Evolutionary conservation across 2,113 vertebrate species (phyloP).

Genomic region (Irena cyanogastra): DNA sequence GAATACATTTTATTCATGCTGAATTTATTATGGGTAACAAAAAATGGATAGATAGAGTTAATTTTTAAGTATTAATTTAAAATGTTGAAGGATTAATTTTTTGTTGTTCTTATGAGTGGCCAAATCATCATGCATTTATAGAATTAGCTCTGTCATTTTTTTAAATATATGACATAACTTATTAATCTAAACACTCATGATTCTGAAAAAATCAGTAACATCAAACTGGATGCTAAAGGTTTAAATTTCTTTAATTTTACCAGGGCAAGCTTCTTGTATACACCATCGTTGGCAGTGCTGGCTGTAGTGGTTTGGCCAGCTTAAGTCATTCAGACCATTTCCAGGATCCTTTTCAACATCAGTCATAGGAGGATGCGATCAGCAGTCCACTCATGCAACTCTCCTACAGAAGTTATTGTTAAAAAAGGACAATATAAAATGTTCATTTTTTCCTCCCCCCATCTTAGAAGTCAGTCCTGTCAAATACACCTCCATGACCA

Average conservation of each 20-base stretch:
- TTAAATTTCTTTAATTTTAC: background rate
- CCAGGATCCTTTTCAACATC: background rate
- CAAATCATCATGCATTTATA: background rate
- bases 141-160: background rate
- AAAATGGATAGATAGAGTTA: background rate
- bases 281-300: background rate
- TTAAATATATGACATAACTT: background rate
- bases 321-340: background rate
- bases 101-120: background rate
- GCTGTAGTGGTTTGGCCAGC: background rate
- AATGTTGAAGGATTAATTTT: background rate
- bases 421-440: background rate
- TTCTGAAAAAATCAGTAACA: background rate
- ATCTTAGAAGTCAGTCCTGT: background rate
- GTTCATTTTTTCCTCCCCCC: fast-evolving
- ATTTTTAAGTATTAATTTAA: background rate
- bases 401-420: background rate
- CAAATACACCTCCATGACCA: background rate
- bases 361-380: background rate
- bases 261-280: background rate
- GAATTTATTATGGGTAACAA: background rate
- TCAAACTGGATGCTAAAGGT: background rate
- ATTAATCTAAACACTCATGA: background rate
- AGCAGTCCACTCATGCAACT: background rate
- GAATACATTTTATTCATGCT: background rate